Base-by-base conservation (phyloP, 92 coral and sea anemone genomes). In the Umimayanthus kanabou region DNA sequence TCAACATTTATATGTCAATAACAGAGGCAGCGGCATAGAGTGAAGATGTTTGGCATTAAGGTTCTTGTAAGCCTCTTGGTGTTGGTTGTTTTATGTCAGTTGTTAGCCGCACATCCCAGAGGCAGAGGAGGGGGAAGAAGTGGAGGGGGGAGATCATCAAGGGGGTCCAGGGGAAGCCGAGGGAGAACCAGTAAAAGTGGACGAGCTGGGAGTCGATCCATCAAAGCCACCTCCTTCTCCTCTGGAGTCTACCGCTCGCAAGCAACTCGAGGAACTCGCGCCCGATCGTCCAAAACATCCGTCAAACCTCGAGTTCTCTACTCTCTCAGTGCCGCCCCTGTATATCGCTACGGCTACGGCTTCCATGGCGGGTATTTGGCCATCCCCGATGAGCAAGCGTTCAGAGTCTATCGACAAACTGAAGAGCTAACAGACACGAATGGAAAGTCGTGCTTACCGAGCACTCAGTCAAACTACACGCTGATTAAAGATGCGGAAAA, bases 161-260 rank as follows among this genome's bases (percentile, higher is more conserved):
- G 26, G 23, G 16, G 23, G 23, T 57, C 66, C 25, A 72, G 42
- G 20, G 40, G 42, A 9, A 72, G 76, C 6, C 42, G 76, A 11
- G 76, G 42, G 40, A 72, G 76, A 4, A 15, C 9, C 5, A 16
- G 76, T 8, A 6, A 25, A 3, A 9, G 69, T 2, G 69, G 76
- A 16, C 5, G 76, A 8, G 29, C 76, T 2, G 40, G 76, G 9
- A 72, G 76, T 16, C 39, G 76, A 14, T 72, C 76, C 49, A 78
- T 61, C 20, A 61, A 61, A 25, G 69, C 69, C 8, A 61, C 82
- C 37, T 78, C 82, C 58, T 78, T 78, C 65, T 45, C 82, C 8
- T 47, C 82, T 20, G 3, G 42, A 45, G 82, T 78, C 66, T 39
- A 45, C 33, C 9, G 6, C 16, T 42, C 80, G 26, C 80, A 77